Conservation (phyloP, 2,797 vertebrate genomes). For the Cryptoprocta ferox region DNA sequence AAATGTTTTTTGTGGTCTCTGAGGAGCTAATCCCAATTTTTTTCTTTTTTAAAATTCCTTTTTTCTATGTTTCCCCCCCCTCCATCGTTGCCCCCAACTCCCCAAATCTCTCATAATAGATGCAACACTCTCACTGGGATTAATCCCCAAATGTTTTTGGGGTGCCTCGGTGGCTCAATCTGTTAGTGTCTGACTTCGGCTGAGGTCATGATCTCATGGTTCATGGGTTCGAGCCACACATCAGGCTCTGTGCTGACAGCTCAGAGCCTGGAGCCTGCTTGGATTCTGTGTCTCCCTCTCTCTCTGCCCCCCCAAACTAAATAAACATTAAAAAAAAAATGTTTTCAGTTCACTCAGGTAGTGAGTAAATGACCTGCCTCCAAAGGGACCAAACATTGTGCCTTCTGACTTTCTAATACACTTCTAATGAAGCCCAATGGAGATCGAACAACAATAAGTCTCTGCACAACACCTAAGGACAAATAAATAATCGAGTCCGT, state of each 20-base stretch:
- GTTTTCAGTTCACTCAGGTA: neutral
- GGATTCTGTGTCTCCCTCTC: no score
- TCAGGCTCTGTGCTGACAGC: no score
- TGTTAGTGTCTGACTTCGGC: no score
- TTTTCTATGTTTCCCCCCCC: neutral
- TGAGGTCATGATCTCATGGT: no score
- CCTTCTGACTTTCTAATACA: neutral
- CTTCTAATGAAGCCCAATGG: neutral
- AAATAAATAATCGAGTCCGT: conserved; percentile 34
- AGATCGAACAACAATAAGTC: neutral
- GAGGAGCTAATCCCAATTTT: neutral
- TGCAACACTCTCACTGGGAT: neutral
- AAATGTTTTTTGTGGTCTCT: neutral
- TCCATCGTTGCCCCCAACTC: neutral
- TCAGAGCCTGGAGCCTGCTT: no score
- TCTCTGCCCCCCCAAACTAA: no score
- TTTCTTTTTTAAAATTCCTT: neutral
- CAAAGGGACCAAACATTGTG: conserved; percentile 12
- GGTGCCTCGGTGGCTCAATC: no score
- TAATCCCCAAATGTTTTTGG: neutral
- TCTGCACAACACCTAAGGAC: neutral
- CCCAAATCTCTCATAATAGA: neutral
- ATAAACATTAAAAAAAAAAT: neutral
- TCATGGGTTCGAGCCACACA: no score
- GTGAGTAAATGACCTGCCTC: neutral